Conservation (phyloP, 2,888 invertebrate genomes). For the Cinara cedri region DNA sequence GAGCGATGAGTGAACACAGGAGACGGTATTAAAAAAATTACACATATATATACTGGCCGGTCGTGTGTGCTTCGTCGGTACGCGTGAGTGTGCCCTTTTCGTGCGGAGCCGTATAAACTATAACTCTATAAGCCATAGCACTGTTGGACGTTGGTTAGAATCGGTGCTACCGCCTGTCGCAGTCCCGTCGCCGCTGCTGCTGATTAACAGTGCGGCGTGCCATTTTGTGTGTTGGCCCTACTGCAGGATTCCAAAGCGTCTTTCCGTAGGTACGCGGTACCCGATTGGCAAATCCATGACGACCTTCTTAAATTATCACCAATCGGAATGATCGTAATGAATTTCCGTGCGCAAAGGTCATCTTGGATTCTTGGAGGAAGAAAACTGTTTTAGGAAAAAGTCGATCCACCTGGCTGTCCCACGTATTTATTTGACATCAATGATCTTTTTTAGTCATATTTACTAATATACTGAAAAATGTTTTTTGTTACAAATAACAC, state of each 20-base stretch:
- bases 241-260: not conserved
- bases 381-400: slow-evolving; percentile 19
- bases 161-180: not conserved
- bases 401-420: not conserved
- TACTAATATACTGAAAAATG: not conserved
- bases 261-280: not conserved
- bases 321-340: not conserved
- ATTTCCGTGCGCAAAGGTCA: not conserved
- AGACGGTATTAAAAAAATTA: not conserved
- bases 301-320: not conserved
- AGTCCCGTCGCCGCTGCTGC: not conserved
- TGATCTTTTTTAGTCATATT: too few species aligned
- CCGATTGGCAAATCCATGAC: not conserved
- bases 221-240: slow-evolving; percentile 12
- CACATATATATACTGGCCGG: not conserved
- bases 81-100: slow-evolving; percentile 15
- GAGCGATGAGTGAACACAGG: not conserved
- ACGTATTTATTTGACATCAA: too few species aligned
- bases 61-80: not conserved
- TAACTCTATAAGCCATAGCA: too few species aligned
- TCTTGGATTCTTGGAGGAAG: slow-evolving; percentile 48
- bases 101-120: not conserved
- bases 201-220: not conserved
- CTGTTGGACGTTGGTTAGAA: too few species aligned
- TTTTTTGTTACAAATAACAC: not conserved